phyloP scores from a whole-genome alignment of 2,797 vertebrate species.

The Epinephelus awoara region DNA sequence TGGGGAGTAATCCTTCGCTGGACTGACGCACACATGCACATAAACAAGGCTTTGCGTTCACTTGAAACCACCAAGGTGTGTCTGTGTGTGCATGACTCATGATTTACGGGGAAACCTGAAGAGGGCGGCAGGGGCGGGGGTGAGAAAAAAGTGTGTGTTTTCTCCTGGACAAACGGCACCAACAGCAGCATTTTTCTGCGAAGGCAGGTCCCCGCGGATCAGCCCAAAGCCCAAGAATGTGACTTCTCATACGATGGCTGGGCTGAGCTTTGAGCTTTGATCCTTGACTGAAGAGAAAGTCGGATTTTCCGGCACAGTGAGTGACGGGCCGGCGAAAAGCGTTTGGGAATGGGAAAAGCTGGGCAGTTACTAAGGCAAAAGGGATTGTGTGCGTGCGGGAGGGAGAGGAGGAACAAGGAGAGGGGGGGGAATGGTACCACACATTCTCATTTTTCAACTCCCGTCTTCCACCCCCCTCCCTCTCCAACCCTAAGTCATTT shows the following conservation, averaged over 20 bases:
- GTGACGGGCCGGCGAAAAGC: slow-evolving; percentile 63
- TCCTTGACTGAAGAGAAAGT: slow-evolving; percentile 77
- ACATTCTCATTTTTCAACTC: slow-evolving; percentile 59
- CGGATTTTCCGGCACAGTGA: slow-evolving; percentile 80
- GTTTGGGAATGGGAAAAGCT: slow-evolving; percentile 65
- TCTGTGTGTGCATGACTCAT: slow-evolving; percentile 43
- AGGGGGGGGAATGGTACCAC: slow-evolving; percentile 11
- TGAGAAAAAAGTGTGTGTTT: too few relatives aligned
- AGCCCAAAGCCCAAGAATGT: slow-evolving; percentile 69
- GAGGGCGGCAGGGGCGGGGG: neutral
- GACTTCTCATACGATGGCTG: slow-evolving; percentile 66
- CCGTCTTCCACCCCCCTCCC: slow-evolving; percentile 47
- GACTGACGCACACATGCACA: slow-evolving; percentile 26
- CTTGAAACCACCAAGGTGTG: slow-evolving; percentile 55
- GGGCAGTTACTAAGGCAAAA: slow-evolving; percentile 58
- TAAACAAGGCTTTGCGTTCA: slow-evolving; percentile 22
- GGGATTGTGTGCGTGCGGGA: slow-evolving; percentile 52
- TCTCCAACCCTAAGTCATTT: slow-evolving; percentile 54
- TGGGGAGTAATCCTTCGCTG: slow-evolving; percentile 50
- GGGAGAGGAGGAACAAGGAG: neutral
- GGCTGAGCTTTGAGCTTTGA: slow-evolving; percentile 72
- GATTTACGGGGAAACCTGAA: slow-evolving; percentile 47
- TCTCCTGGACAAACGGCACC: neutral
- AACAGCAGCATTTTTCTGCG: slow-evolving; percentile 24
- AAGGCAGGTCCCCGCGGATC: slow-evolving; percentile 59